Percentiles rank a stretch among this genome's conserved stretches.
Conservation (phyloP, 2,888 invertebrate genomes). For the Cheilosia soror region DNA sequence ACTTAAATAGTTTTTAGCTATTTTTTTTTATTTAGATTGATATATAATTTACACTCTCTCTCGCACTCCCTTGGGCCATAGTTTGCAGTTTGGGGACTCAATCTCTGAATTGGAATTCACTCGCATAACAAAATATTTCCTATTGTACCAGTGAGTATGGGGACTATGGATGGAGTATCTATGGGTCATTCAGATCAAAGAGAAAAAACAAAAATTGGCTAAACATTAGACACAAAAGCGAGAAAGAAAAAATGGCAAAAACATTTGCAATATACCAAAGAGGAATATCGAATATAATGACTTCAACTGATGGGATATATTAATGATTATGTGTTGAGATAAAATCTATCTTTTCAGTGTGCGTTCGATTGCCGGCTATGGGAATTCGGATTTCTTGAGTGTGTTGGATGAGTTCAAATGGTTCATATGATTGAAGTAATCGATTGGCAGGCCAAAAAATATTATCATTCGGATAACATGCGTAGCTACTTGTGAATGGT, state of each 20-base stretch:
- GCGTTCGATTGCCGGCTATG: conserved; percentile 1
- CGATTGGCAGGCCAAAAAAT: background rate
- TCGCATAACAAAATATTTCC: conserved; percentile 48
- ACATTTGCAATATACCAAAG: conserved; percentile 8
- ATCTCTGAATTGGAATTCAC: conserved; percentile 38
- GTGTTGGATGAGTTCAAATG: background rate
- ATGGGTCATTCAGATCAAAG: conserved; percentile 3
- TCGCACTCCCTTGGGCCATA: conserved; percentile 14
- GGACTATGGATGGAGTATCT: background rate
- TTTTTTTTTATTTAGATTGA: conserved; percentile 29
- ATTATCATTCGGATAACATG: conserved; percentile 1
- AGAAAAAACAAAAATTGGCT: conserved; percentile 4
- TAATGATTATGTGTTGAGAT: conserved; percentile 35
- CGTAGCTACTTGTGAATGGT: background rate
- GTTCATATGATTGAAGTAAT: background rate
- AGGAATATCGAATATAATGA: conserved; percentile 27
- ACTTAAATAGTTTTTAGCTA: conserved; percentile 20
- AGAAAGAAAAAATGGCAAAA: background rate
- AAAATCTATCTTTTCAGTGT: background rate
- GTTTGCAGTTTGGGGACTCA: conserved; percentile 17
- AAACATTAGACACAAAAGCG: background rate
- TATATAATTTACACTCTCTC: conserved; percentile 58
- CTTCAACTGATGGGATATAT: conserved; percentile 1
- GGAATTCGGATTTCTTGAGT: conserved; percentile 4
- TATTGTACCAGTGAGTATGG: background rate